These are phyloP conservation scores for Sarcophaga variegata DNA, from an alignment of 2,888 invertebrate genomes.

Conservation along the genomic window DNA sequence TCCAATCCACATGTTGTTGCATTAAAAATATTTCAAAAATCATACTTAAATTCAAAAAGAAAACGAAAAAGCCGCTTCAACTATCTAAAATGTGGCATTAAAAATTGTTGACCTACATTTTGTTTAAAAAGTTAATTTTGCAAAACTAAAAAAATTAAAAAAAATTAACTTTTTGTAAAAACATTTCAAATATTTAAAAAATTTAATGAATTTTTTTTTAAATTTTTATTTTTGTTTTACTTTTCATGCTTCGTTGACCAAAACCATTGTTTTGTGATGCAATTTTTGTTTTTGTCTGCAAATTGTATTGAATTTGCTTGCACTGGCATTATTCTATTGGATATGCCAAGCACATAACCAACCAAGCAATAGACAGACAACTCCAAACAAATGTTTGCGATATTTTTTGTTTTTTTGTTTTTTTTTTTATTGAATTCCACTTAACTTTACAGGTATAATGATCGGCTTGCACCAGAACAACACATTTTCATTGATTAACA, in stretches of 20 bases:
- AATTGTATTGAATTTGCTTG: constrained; percentile 14
- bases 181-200: constrained; percentile 9
- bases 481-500: background rate
- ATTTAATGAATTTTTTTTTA: background rate
- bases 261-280: constrained; percentile 34
- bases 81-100: background rate
- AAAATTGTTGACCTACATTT: constrained; percentile 7
- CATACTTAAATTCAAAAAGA: background rate
- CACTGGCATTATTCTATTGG: background rate
- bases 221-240: constrained; percentile 25
- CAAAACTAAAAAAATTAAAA: background rate
- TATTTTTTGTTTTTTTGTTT: constrained; percentile 14
- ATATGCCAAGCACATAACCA: background rate
- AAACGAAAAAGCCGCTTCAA: background rate
- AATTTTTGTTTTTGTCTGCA: constrained; percentile 17
- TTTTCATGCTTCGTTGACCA: constrained; percentile 37
- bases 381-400: constrained; percentile 37
- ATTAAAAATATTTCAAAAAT: too few relatives aligned
- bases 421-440: constrained; percentile 13
- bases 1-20: too few relatives aligned
- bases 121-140: constrained; percentile 1
- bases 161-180: background rate
- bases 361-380: background rate
- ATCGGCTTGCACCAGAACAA: background rate
- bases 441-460: background rate